These are phyloP conservation scores for Arctopsyche grandis DNA, from an alignment of 1,140 invertebrate genomes.

Conservation along the genomic window DNA sequence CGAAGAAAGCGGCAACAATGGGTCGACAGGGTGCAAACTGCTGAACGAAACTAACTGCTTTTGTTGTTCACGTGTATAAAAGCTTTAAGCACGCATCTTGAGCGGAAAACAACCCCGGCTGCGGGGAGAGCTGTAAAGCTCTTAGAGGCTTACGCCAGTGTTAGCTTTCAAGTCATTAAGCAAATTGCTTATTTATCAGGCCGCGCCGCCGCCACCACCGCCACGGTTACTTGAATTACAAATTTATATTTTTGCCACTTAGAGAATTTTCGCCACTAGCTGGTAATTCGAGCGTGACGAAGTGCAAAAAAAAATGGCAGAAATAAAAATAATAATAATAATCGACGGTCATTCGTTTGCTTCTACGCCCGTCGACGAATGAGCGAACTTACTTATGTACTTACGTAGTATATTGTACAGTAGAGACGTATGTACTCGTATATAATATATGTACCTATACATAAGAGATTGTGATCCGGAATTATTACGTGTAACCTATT, in stretches of 20 bases:
- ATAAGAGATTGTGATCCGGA: too few species aligned
- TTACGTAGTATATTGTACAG: too few species aligned
- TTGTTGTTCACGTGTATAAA: conserved; percentile 12
- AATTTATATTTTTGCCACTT: conserved; percentile 46
- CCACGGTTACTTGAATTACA: conserved; percentile 44
- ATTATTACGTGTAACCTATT: too few species aligned
- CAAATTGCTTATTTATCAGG: conserved; percentile 53
- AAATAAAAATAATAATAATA: too few species aligned
- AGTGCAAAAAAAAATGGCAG: neutral
- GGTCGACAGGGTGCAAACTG: conserved; percentile 21
- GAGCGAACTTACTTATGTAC: too few species aligned
- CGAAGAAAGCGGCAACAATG: neutral
- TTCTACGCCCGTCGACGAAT: too few species aligned
- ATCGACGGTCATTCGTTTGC: too few species aligned
- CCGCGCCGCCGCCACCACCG: conserved; percentile 11
- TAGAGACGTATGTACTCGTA: too few species aligned
- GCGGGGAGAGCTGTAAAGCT: conserved; percentile 34
- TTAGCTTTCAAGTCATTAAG: conserved; percentile 52
- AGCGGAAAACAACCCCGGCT: conserved; percentile 10
- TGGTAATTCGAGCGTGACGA: neutral
- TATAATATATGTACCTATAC: too few species aligned
- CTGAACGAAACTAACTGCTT: conserved; percentile 30
- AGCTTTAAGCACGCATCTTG: conserved; percentile 15
- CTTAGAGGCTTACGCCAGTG: conserved; percentile 42
- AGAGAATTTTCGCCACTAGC: conserved; percentile 10